Base-by-base conservation (phyloP, 2,113 vertebrate species). In the Lanius ludovicianus region DNA sequence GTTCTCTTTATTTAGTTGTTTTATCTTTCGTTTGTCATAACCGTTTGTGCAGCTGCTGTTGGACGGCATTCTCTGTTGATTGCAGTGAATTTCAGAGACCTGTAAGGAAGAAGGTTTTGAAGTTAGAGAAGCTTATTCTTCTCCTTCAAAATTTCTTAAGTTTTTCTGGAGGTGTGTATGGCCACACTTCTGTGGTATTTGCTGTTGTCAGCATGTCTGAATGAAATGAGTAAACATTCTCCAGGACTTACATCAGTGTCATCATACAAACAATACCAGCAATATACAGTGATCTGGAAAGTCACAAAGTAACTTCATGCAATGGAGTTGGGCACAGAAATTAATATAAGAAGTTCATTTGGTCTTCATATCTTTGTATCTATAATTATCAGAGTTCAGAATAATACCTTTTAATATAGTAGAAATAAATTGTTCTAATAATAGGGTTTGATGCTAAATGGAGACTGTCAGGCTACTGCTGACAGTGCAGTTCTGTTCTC, bases 171-270 rank as follows among this genome's bases (percentile, higher is more conserved):
- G 64, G 24, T 77, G 50, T 75, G 41, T 47, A 20, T 77, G 56
- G 80, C 78, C 56, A 82, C 11, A 17, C 46, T 94, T 89, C 17
- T 6, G 9, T 87, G 67, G 20, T 59, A 78, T 60, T 77, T 92
- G 83, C 71, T 84, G 35, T 67, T 93, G 80, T 92, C 86, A 93
- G 67, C 63, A 33, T 86, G 90, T 83, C 39, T 69, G 64, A 92
- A 70, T 76, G 69, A 86, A 80, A 35, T 88, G 83, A 93, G 60
- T 57, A 76, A 92, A 86, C 86, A 39, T 94, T 90, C 68, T 83
- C 37, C 16, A 65, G 52, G 63, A 25, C 64, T 73, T 93, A 74
- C 2, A 52, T 91, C 59, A 88, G 33, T 89, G 71, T 65, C 68
- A 52, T 74, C 68, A 24, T 27, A 20, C 73, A 77, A 70, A 89